These are phyloP conservation scores for Dryobota labecula DNA, from an alignment of 2,888 invertebrate species.

Conservation along the genomic window DNA sequence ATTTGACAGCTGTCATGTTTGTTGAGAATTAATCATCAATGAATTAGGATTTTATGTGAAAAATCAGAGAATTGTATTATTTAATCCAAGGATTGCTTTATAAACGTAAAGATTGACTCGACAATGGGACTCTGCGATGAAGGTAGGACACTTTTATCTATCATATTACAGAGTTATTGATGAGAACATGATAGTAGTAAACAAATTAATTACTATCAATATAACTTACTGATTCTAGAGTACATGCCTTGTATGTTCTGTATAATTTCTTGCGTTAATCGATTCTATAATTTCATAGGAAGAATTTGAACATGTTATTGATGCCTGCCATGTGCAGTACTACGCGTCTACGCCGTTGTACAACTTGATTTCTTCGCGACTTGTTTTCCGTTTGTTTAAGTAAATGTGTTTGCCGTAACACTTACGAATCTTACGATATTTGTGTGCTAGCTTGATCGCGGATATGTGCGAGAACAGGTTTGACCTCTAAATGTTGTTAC, in stretches of 20 bases:
- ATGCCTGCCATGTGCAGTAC: conserved; percentile 21
- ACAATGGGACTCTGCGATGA: conserved; percentile 87
- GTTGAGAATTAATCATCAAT: conserved; percentile 51
- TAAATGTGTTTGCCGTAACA: conserved; percentile 74
- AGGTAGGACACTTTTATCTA: conserved; percentile 76
- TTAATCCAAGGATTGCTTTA: conserved; percentile 21
- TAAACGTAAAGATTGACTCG: conserved; percentile 53
- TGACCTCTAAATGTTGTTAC: conserved; percentile 82
- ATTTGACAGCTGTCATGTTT: conserved; percentile 69
- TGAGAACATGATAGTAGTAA: conserved; percentile 72
- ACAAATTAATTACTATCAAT: conserved; percentile 82
- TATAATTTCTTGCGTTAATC: conserved; percentile 40
- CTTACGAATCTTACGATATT: conserved; percentile 74
- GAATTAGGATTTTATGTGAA: conserved; percentile 27
- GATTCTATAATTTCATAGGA: conserved; percentile 13
- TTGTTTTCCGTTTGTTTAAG: conserved; percentile 64
- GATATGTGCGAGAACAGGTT: conserved; percentile 81
- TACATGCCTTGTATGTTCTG: conserved; percentile 40
- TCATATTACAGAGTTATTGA: conserved; percentile 42
- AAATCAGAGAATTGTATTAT: conserved; percentile 24
- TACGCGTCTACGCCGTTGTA: conserved; percentile 60
- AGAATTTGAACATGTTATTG: conserved; percentile 11
- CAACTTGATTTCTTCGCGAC: conserved; percentile 23
- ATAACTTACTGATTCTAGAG: conserved; percentile 48
- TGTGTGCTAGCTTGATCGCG: conserved; percentile 74